Conservation (phyloP, 2,797 vertebrate genomes). For the Petrocephalus sullivani region DNA sequence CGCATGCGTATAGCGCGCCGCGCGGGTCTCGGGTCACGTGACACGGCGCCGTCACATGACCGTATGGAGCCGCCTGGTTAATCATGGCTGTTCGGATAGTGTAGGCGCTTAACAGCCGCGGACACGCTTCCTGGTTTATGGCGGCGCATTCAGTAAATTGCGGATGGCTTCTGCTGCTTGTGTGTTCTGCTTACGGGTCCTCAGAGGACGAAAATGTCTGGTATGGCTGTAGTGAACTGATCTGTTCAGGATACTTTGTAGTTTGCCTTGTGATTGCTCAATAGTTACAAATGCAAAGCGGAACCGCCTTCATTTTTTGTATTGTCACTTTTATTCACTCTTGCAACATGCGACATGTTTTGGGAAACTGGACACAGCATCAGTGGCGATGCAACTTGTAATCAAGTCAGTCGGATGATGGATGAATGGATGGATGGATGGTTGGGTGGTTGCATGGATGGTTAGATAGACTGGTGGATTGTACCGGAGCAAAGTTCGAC, state of each 20-base stretch:
- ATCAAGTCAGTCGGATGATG: background rate
- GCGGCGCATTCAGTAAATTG: constrained; percentile 40
- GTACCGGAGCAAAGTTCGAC: background rate
- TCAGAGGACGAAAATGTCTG: constrained; percentile 35
- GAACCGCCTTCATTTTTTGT: background rate
- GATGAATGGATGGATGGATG: background rate
- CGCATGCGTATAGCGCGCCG: background rate
- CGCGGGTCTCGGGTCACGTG: background rate
- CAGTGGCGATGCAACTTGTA: background rate
- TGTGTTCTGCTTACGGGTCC: constrained; percentile 37
- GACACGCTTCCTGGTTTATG: constrained; percentile 31
- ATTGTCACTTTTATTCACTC: background rate
- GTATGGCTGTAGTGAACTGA: constrained; percentile 47
- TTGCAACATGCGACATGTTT: background rate
- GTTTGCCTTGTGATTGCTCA: background rate
- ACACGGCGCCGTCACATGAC: background rate
- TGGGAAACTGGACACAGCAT: background rate
- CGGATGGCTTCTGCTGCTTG: constrained; percentile 36
- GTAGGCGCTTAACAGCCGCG: background rate
- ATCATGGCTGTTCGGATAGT: background rate
- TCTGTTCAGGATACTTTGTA: background rate
- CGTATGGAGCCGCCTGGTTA: background rate
- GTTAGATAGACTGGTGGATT: background rate
- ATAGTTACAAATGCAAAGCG: background rate
- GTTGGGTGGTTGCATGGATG: background rate